Evolutionary conservation across 2,113 vertebrate species (phyloP).

Genomic region (Tetraodon nigroviridis): DNA sequence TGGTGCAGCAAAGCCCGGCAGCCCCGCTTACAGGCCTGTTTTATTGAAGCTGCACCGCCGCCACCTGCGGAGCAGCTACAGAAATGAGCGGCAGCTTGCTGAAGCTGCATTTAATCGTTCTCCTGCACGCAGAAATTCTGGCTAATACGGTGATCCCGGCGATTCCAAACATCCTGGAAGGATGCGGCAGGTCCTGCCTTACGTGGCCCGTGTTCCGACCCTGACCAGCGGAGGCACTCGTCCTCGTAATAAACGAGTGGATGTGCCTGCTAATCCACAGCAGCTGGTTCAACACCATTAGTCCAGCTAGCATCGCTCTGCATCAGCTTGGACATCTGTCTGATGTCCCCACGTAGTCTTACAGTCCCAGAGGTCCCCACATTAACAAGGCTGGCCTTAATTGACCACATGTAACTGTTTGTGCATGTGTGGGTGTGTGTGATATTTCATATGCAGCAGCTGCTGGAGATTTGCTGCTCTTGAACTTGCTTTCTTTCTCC

Average conservation of each 20-base stretch:
- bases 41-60: constrained; percentile 57
- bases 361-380: constrained; percentile 19
- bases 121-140: background rate
- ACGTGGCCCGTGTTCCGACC: constrained; percentile 12
- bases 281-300: constrained; percentile 74
- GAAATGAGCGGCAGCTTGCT: constrained; percentile 38
- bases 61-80: constrained; percentile 54
- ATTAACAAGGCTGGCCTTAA: constrained; percentile 37
- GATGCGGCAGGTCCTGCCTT: background rate
- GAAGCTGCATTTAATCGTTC: background rate
- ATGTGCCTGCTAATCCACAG: constrained; percentile 58
- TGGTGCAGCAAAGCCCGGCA: constrained; percentile 44
- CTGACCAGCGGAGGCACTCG: constrained; percentile 41
- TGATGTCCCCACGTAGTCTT: constrained; percentile 38
- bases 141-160: background rate
- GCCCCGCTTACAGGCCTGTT: constrained; percentile 50
- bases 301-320: constrained; percentile 37
- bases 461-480: background rate
- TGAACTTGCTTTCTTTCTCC: constrained; percentile 23
- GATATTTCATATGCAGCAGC: background rate
- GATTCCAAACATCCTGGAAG: too few species aligned
- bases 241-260: constrained; percentile 59
- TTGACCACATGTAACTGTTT: constrained; percentile 21
- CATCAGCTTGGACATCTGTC: constrained; percentile 60
- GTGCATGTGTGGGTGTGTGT: constrained; percentile 12